Conservation (phyloP, 2,113 vertebrate species). For the Herpetotheres cachinnans region DNA sequence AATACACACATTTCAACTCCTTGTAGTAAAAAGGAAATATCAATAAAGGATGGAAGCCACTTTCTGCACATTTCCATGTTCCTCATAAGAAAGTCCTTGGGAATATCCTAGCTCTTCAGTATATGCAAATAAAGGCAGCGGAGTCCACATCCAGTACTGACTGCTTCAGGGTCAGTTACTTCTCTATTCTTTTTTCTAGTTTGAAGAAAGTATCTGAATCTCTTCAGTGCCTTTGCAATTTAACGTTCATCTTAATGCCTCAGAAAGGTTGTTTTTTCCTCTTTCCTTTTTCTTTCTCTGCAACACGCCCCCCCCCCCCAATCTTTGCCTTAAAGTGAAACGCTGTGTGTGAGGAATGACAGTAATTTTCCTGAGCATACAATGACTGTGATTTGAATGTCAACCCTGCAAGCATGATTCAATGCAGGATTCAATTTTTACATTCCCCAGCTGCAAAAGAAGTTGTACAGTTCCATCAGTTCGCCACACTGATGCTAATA, state of each 20-base stretch:
- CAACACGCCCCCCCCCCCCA: neutral
- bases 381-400: constrained; percentile 71
- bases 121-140: neutral
- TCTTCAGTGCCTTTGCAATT: neutral
- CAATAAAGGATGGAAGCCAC: constrained; percentile 13
- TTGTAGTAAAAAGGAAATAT: constrained; percentile 34
- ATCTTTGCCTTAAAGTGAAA: constrained; percentile 34
- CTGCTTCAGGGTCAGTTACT: neutral
- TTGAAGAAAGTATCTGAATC: neutral
- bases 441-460: constrained; percentile 65
- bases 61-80: neutral
- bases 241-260: constrained; percentile 30
- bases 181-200: neutral
- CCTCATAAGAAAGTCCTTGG: neutral
- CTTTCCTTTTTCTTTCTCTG: neutral
- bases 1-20: constrained; percentile 24
- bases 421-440: constrained; percentile 50
- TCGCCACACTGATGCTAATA: constrained; percentile 49
- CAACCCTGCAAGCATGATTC: constrained; percentile 53
- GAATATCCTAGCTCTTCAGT: neutral
- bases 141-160: neutral
- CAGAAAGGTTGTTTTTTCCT: neutral
- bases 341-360: constrained; percentile 33
- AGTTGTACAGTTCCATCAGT: constrained; percentile 55
- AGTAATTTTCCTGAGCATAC: constrained; percentile 40